Evolutionary conservation across 1,140 invertebrate genomes (phyloP).

Genomic region (Penaeus japonicus): DNA sequence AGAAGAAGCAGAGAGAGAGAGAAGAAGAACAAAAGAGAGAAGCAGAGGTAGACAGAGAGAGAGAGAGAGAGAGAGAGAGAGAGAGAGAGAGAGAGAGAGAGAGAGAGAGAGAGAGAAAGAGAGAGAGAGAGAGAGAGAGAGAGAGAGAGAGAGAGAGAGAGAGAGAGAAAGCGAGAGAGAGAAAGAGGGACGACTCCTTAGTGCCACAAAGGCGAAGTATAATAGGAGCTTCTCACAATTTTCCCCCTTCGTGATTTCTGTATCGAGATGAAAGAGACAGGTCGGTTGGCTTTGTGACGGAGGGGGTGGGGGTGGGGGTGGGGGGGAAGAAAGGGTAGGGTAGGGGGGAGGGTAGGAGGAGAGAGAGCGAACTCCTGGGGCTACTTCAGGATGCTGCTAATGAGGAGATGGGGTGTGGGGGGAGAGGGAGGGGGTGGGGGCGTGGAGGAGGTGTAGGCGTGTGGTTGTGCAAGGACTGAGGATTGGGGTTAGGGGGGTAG

Average conservation of each 20-base stretch:
- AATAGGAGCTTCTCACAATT: neutral
- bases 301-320: neutral
- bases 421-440: too few species aligned
- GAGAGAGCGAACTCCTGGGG: neutral
- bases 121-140: neutral
- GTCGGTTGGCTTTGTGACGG: neutral
- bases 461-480: too few species aligned
- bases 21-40: too few species aligned
- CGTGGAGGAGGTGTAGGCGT: too few species aligned
- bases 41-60: too few species aligned
- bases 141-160: constrained; percentile 28
- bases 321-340: too few species aligned
- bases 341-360: neutral
- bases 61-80: neutral
- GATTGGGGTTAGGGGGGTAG: too few species aligned
- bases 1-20: too few species aligned
- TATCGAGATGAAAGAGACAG: neutral
- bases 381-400: constrained; percentile 1
- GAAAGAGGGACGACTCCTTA: neutral
- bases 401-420: neutral
- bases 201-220: neutral
- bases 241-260: neutral
- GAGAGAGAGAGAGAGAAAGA: too few species aligned
- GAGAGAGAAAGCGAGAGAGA: neutral
- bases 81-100: neutral